A percentile compares a stretch with the other conserved stretches of the same genome.
Conservation (phyloP, 1,140 invertebrate genomes). For the Ips nitidus region DNA sequence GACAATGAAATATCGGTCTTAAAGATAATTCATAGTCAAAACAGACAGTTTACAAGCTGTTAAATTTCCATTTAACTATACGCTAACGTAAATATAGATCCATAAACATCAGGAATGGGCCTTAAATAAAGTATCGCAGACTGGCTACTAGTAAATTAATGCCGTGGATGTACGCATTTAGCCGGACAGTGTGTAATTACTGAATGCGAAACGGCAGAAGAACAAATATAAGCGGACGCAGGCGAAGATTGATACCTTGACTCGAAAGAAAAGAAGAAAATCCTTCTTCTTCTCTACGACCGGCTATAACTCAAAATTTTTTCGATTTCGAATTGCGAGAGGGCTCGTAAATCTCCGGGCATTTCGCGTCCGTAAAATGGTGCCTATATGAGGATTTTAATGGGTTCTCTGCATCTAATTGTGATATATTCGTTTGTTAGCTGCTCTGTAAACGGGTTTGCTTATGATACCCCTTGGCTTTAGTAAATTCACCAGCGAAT, state of each 20-base stretch:
- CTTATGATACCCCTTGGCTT: not conserved
- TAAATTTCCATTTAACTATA: slow-evolving; percentile 19
- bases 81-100: slow-evolving; percentile 9
- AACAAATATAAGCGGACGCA: slow-evolving; percentile 12
- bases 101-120: slow-evolving; percentile 11
- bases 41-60: too few relatives aligned
- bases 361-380: slow-evolving; percentile 4
- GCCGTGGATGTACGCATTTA: slow-evolving; percentile 9
- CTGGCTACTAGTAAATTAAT: slow-evolving; percentile 19
- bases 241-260: slow-evolving; percentile 17
- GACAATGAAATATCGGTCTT: too few relatives aligned
- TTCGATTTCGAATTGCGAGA: slow-evolving; percentile 7
- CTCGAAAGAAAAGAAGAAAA: slow-evolving; percentile 10
- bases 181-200: slow-evolving; percentile 22
- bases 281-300: not conserved
- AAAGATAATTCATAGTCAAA: too few relatives aligned
- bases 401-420: slow-evolving; percentile 3
- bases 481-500: not conserved
- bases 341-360: slow-evolving; percentile 6
- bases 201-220: slow-evolving; percentile 8
- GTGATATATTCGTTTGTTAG: not conserved
- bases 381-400: not conserved
- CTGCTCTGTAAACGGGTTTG: not conserved
- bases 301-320: slow-evolving; percentile 13
- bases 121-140: not conserved